Percentiles rank a stretch among this genome's conserved stretches.
These are phyloP conservation scores for Cairina moschata DNA, from an alignment of 2,113 vertebrate genomes.

Conservation along the genomic window DNA sequence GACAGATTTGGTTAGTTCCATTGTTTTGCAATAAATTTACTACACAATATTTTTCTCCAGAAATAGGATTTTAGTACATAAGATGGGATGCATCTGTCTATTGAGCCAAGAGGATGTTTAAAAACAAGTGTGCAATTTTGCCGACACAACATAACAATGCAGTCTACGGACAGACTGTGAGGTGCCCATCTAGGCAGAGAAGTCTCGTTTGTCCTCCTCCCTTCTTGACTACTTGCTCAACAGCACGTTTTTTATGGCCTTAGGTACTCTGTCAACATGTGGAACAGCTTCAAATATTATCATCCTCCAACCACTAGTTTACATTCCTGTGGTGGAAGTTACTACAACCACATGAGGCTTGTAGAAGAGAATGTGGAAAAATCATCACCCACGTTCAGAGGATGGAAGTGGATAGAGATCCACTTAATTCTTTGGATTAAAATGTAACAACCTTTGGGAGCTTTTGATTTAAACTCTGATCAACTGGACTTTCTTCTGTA, in stretches of 20 bases:
- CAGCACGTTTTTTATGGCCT: background rate
- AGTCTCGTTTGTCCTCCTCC: background rate
- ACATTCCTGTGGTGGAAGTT: background rate
- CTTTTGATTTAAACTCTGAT: background rate
- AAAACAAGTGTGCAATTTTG: background rate
- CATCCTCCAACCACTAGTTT: background rate
- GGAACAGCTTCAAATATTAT: background rate
- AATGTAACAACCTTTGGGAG: background rate
- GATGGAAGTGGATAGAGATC: background rate
- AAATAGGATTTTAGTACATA: background rate
- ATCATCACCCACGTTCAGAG: background rate
- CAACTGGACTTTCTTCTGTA: background rate
- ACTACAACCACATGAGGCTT: background rate
- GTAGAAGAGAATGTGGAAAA: background rate
- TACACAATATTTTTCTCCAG: background rate
- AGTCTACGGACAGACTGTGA: background rate
- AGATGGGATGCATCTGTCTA: background rate
- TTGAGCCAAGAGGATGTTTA: background rate
- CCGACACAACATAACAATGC: background rate
- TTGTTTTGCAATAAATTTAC: background rate
- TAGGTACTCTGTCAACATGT: rapidly evolving
- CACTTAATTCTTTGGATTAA: background rate
- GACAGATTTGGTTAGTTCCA: background rate
- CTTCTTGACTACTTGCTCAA: background rate
- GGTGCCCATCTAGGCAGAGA: background rate